These are phyloP conservation scores for Poecilia latipinna DNA, from an alignment of 2,113 vertebrate species.

Conservation along the genomic window DNA sequence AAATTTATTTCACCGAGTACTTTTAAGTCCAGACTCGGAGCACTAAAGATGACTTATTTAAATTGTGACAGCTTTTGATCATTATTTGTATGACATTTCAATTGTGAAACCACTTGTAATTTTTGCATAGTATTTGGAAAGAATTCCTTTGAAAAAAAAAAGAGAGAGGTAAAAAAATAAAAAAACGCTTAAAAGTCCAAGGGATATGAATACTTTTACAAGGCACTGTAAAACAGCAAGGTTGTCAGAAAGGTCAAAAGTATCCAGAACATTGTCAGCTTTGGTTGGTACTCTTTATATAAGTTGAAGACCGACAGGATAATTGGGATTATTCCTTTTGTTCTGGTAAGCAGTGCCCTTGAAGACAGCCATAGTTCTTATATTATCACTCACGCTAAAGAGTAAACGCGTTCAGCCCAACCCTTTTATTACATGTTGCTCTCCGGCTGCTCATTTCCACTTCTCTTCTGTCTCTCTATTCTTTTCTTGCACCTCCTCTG, in stretches of 20 bases:
- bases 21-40: too few relatives aligned
- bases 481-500: conserved; percentile 24
- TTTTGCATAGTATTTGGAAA: too few relatives aligned
- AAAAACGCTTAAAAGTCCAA: not conserved
- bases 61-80: too few relatives aligned
- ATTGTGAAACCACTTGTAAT: too few relatives aligned
- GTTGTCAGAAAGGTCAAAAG: not conserved
- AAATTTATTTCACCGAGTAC: too few relatives aligned
- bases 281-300: not conserved
- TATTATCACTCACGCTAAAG: conserved; percentile 28
- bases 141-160: too few relatives aligned
- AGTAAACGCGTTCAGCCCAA: conserved; percentile 16
- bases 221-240: not conserved
- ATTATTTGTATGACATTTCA: too few relatives aligned
- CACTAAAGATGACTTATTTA: too few relatives aligned
- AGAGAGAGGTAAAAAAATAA: too few relatives aligned
- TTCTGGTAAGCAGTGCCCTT: not conserved
- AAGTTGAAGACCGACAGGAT: not conserved
- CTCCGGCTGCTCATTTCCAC: conserved; percentile 51
- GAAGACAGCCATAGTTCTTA: conserved; percentile 4
- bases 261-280: too few relatives aligned
- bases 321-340: conserved; percentile 10
- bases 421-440: conserved; percentile 46
- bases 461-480: conserved; percentile 28
- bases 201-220: not conserved